Conservation (phyloP, 2,888 invertebrate genomes). For the Cephus runcator region DNA sequence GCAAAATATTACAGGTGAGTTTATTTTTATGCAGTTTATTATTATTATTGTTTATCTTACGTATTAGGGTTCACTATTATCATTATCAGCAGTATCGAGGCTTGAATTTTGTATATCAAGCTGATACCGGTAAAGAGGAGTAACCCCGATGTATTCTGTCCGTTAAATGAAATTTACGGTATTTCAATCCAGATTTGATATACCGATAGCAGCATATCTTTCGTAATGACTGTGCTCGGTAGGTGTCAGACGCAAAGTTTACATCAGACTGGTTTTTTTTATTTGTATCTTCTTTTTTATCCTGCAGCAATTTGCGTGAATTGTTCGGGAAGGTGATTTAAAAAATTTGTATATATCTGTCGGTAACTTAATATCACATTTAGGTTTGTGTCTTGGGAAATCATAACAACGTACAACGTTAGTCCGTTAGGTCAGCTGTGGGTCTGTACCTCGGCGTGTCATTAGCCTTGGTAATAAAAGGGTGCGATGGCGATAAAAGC, state of each 20-base stretch:
- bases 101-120: neutral
- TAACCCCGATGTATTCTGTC: neutral
- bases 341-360: neutral
- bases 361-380: neutral
- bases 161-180: neutral
- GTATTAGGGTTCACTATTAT: neutral
- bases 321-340: neutral
- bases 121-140: neutral
- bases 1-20: slow-evolving; percentile 88
- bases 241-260: neutral
- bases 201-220: neutral
- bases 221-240: neutral
- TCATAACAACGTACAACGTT: neutral
- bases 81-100: neutral
- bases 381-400: neutral
- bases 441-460: neutral
- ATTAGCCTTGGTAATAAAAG: neutral
- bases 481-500: neutral
- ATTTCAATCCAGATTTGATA: neutral
- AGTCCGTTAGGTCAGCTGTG: neutral
- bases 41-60: neutral
- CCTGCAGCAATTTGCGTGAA: neutral
- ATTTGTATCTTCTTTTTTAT: neutral
- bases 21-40: neutral
- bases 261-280: neutral